These are phyloP conservation scores for Folsomia manolachei DNA, from an alignment of 2,888 invertebrate species.

Conservation along the genomic window DNA sequence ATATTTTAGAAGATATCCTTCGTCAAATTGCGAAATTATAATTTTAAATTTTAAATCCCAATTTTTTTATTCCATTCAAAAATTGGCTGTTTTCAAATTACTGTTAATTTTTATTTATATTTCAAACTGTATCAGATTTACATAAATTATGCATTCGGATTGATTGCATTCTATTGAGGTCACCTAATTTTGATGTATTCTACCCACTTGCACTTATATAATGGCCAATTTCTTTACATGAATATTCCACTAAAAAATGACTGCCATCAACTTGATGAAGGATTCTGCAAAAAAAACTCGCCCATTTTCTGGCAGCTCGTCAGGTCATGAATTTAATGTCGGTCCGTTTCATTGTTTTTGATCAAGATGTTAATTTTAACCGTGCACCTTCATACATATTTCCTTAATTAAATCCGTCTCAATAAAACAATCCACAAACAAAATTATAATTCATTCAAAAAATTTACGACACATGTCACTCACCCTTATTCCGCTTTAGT, in stretches of 20 bases:
- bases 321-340: too few species aligned
- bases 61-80: not conserved
- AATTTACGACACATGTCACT: not conserved
- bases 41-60: not conserved
- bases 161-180: too few species aligned
- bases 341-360: not conserved
- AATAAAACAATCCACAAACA: not conserved
- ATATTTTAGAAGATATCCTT: not conserved
- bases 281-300: too few species aligned
- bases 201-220: too few species aligned
- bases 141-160: too few species aligned
- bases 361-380: not conserved
- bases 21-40: not conserved
- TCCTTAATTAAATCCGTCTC: not conserved
- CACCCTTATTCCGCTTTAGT: not conserved
- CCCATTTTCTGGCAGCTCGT: not conserved
- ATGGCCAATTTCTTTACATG: too few species aligned
- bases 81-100: not conserved
- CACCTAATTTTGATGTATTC: too few species aligned
- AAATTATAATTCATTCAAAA: not conserved
- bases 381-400: not conserved
- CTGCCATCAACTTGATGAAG: too few species aligned
- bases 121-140: too few species aligned
- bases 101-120: not conserved
- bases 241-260: not conserved